phyloP scores from a whole-genome alignment of 2,888 invertebrate species.

The Archips xylosteana region DNA sequence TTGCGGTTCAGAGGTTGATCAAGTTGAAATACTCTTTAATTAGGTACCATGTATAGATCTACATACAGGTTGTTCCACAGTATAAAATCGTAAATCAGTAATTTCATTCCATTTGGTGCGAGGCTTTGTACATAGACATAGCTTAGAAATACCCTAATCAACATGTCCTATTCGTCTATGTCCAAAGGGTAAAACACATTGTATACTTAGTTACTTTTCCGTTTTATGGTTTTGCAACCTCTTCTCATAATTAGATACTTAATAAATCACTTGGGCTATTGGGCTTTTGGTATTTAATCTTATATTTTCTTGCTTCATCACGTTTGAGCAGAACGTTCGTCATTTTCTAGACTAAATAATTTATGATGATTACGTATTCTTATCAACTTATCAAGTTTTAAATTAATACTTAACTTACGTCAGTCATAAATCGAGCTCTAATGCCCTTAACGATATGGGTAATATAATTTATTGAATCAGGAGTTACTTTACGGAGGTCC shows the following conservation, averaged over 20 bases:
- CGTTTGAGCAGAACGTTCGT: background rate
- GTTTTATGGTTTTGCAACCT: background rate
- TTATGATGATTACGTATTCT: background rate
- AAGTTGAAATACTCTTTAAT: too few relatives aligned
- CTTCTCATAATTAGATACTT: background rate
- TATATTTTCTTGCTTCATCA: background rate
- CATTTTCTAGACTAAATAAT: background rate
- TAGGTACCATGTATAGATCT: too few relatives aligned
- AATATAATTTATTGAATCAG: background rate
- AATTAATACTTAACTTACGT: background rate
- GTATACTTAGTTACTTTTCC: too few relatives aligned
- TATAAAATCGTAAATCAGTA: too few relatives aligned
- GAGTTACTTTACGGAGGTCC: too few relatives aligned
- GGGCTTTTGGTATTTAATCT: background rate
- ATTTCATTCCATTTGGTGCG: too few relatives aligned
- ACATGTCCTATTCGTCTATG: too few relatives aligned
- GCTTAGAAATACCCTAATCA: too few relatives aligned
- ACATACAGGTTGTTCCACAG: too few relatives aligned
- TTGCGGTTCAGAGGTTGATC: too few relatives aligned
- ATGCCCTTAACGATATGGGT: background rate
- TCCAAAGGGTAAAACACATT: too few relatives aligned
- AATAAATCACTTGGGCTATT: background rate
- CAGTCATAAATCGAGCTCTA: background rate
- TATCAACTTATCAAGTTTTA: background rate
- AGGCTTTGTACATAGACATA: too few relatives aligned